Evolutionary conservation across 1,140 invertebrate genomes (phyloP).

Genomic region (Pseudomyrmex dendroicus): DNA sequence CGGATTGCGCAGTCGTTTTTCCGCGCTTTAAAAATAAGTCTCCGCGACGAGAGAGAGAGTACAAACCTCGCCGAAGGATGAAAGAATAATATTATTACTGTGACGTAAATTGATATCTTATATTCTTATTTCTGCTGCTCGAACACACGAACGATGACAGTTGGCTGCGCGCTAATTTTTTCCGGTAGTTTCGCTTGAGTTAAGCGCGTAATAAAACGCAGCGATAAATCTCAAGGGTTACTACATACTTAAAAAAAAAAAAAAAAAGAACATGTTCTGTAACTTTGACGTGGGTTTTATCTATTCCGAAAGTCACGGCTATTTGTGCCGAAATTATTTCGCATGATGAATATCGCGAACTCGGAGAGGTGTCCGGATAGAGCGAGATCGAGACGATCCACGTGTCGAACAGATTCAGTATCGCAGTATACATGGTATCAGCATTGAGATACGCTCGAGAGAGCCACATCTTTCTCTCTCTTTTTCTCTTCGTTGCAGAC

Average conservation of each 20-base stretch:
- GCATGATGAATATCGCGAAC: neutral
- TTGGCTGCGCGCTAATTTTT: neutral
- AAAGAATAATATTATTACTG: conserved; percentile 57
- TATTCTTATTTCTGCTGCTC: conserved; percentile 9
- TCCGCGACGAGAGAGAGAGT: conserved; percentile 14
- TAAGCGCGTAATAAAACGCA: conserved; percentile 15
- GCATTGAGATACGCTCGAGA: conserved; percentile 37
- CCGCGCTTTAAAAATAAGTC: conserved; percentile 40
- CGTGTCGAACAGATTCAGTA: conserved; percentile 21
- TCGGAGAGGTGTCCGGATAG: neutral
- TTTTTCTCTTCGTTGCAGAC: conserved; percentile 1
- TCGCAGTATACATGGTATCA: neutral
- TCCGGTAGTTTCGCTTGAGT: neutral
- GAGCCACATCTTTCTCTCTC: neutral
- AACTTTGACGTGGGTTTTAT: neutral
- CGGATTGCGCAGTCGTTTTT: conserved; percentile 30
- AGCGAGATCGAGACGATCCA: neutral
- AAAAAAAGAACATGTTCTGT: too few relatives aligned
- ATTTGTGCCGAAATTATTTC: neutral
- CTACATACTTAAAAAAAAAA: neutral
- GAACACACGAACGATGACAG: conserved; percentile 6
- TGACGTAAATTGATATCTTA: conserved; percentile 36
- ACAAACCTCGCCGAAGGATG: conserved; percentile 39
- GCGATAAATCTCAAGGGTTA: neutral
- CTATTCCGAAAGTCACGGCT: neutral